Conservation (phyloP, 2,797 vertebrate species). For the Microctenopoma steveboyesi region DNA sequence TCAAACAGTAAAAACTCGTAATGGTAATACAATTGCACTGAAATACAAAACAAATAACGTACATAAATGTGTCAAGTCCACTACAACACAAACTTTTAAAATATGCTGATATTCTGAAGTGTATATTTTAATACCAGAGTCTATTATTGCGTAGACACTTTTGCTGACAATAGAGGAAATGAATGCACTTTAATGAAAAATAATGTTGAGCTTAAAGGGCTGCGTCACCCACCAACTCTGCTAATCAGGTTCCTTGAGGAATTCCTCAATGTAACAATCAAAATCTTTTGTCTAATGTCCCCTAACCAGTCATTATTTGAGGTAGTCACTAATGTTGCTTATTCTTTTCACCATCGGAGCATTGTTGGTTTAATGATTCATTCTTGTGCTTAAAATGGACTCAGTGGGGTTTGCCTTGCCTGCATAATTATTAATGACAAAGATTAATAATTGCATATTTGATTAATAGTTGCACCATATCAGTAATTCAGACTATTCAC, state of each 20-base stretch:
- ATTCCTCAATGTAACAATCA: not conserved
- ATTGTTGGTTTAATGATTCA: not conserved
- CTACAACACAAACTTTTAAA: too few species aligned
- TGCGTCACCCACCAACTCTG: not conserved
- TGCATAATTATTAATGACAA: not conserved
- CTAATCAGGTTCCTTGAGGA: not conserved
- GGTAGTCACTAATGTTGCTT: not conserved
- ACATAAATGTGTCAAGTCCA: too few species aligned
- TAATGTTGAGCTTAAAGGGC: not conserved
- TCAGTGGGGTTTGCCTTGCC: not conserved
- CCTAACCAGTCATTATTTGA: not conserved
- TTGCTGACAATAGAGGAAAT: not conserved
- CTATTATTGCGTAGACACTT: not conserved
- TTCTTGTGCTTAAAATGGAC: not conserved
- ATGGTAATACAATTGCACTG: too few species aligned
- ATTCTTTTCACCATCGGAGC: constrained; percentile 9
- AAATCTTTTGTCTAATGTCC: not conserved
- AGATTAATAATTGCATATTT: not conserved
- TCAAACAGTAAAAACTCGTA: too few species aligned
- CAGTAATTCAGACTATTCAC: not conserved
- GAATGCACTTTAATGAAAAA: not conserved
- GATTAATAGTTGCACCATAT: not conserved
- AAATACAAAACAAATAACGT: too few species aligned
- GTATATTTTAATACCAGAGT: not conserved
- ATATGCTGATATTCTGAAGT: not conserved